phyloP scores from a whole-genome alignment of 2,113 vertebrate species.

The Butastur rufipennis region DNA sequence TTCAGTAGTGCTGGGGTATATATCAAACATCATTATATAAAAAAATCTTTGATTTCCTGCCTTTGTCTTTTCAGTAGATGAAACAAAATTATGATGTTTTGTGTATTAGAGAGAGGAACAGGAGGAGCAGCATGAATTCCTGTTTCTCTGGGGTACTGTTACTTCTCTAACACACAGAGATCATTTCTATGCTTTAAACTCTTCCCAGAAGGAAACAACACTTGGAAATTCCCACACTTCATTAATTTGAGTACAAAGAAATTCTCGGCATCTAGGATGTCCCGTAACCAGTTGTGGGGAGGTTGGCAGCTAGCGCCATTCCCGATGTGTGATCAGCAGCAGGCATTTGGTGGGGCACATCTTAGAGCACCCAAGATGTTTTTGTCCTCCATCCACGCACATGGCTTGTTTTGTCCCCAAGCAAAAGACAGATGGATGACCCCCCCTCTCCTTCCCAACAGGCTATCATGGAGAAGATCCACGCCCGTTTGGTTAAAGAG shows the following conservation, averaged over 20 bases:
- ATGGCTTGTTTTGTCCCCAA: neutral
- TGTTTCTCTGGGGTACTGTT: neutral
- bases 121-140: slow-evolving; percentile 7
- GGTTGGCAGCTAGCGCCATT: neutral
- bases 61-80: slow-evolving; percentile 31
- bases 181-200: neutral
- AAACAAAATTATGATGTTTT: neutral
- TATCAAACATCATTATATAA: neutral
- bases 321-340: neutral
- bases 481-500: slow-evolving; percentile 70
- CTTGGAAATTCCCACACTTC: slow-evolving; percentile 12
- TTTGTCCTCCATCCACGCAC: neutral
- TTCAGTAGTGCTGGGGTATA: neutral
- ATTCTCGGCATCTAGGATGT: slow-evolving; percentile 11
- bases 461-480: slow-evolving; percentile 70
- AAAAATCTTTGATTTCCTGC: slow-evolving; percentile 9
- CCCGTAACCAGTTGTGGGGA: neutral
- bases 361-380: neutral
- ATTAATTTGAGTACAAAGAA: neutral
- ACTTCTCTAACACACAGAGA: neutral
- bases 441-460: slow-evolving; percentile 15
- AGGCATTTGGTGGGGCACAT: neutral
- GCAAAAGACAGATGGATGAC: neutral
- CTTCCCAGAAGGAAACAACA: slow-evolving; percentile 38
- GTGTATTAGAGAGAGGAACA: neutral